Evolutionary conservation across 1,140 invertebrate genomes (phyloP), one percentile per base, ranked within the genome.

Genomic region (Drosophila gunungcola): DNA sequence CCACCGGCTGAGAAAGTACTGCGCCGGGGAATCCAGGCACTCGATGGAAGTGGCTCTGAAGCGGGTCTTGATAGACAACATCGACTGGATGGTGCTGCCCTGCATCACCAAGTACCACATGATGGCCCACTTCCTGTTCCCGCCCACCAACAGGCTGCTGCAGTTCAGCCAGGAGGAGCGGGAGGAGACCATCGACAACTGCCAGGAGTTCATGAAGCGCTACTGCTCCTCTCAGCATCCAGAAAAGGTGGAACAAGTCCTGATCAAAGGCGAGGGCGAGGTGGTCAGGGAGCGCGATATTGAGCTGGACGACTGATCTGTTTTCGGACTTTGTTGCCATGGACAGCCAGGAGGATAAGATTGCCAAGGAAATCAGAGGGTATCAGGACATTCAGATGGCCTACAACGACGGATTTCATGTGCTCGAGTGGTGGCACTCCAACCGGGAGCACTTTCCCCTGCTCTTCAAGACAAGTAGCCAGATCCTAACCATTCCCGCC

Each of bases 101-200:
- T 32, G 49, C 39, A 63, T 78, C n/a, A 46, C 38, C 9, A 52
- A 46, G 9, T 53, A 58, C 16, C 75, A 78, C 46, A 70, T 54
- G 43, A 43, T 78, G 48, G 75, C 73, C 25, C 53, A 67, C 21
- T 78, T 58, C 3, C 45, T 78, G 2, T 78, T 78, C 21, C 75
- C 75, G 7, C 73, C 75, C 11, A 60, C 72, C 9, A 78, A 70
- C 54, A 43, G 58, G 38, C 36, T 78, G 32, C n/a, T 75, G 21
- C 49, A 64, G 25, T 76, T 65, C 54, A 41, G 45, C n/a, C 27
- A 62, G 21, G 21, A 2, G 1, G 65, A 78, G 32, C 68, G 60
- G 13, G 41, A 70, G 2, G 27, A 72, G 21, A 73, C 55, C 29
- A 36, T 72, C 1, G 48, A 43, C n/a, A 43, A 54, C 34, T 73